Evolutionary conservation across 2,888 invertebrate species (phyloP), one percentile per base, ranked within the genome.

Genomic region (Miltochrista miniata): DNA sequence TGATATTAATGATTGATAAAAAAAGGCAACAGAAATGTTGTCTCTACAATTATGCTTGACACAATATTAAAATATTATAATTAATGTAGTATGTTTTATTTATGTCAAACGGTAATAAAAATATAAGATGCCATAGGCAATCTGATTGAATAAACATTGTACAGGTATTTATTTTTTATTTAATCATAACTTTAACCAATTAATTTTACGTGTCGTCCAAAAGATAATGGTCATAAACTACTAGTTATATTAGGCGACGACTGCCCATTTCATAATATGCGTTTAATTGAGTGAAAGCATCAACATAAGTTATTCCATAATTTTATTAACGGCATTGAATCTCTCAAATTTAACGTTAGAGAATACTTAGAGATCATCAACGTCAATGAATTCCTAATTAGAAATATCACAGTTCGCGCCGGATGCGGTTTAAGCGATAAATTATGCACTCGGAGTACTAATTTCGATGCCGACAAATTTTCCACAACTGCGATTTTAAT

Each of bases 401-500:
- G 84, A 78, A 79, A 76, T 74, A 87, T 82, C 72, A 79, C 81
- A 75, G 68, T 70, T 74, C 70, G 64, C 75, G 71, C 83, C 84
- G 87, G 87, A 86, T 87, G 83, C 77, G 76, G 78, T 74, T 66
- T 79, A 83, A 86, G 80, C 87, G 85, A 90, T 90, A 89, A 90
- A 90, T 90, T 90, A 90, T 89, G 83, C 84, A 85, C 85, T 52
- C 76, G 78, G 79, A 87, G 87, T 87, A 91, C 85, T 90, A 89
- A 91, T 90, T 90, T 89, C 79, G 89, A 87, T 87, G 87, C 90
- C 90, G 88, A 89, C 90, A 87, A 90, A 90, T 89, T 90, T 90
- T 87, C 83, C 84, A 88, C 86, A 85, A 85, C 81, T 85, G 87
- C 89, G 85, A 89, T 87, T 90, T 90, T 90, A 90, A 90, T 90